phyloP scores from a whole-genome alignment of 2,113 vertebrate species.

The Bombycilla garrulus region DNA sequence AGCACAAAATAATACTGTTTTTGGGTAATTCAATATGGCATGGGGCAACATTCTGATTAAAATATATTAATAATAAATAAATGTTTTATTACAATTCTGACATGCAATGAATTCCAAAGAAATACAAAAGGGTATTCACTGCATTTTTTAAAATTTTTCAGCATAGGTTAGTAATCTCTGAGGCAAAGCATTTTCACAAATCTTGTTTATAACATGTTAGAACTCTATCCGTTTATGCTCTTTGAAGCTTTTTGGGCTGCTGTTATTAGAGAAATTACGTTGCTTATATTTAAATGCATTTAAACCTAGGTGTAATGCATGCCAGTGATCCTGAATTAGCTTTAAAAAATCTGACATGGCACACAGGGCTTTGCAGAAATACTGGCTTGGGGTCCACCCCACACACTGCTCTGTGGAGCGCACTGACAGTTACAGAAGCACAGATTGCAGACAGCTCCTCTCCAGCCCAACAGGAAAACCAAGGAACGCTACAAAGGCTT shows the following conservation, averaged over 20 bases:
- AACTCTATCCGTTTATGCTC: background rate
- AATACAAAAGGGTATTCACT: background rate
- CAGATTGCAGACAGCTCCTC: background rate
- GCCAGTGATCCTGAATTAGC: background rate
- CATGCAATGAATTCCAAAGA: background rate
- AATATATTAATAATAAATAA: background rate
- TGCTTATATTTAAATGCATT: background rate
- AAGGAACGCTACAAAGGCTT: background rate
- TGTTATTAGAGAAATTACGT: background rate
- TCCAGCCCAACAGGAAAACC: background rate
- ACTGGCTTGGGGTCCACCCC: background rate
- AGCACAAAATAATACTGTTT: background rate
- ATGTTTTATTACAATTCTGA: background rate
- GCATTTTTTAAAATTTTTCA: background rate
- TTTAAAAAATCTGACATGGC: background rate
- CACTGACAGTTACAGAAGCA: background rate
- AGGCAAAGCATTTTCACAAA: background rate
- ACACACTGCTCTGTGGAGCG: background rate
- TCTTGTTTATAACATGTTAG: background rate
- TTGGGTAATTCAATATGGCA: background rate
- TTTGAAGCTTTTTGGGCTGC: background rate
- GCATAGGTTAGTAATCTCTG: background rate
- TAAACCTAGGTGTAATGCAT: background rate
- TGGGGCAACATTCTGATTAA: background rate
- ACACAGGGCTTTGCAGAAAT: background rate